A percentile compares a stretch with the other conserved stretches of the same genome.
Conservation (phyloP, 2,113 vertebrate species). For the Callipepla squamata region DNA sequence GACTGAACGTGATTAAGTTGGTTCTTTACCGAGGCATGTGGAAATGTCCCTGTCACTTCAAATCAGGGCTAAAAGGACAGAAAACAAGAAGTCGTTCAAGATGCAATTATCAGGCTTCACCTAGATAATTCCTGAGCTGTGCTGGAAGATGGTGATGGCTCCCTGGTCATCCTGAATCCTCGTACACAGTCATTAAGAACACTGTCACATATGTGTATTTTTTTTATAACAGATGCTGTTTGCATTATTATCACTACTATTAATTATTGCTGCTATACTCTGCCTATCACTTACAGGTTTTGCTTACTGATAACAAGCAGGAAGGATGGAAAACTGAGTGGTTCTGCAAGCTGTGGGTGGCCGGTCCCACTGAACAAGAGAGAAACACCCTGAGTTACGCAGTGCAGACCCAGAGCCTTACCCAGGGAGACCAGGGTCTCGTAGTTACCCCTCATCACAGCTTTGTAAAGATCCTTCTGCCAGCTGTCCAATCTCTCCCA, state of each 20-base stretch:
- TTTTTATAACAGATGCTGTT: fast-evolving
- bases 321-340: fast-evolving
- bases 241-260: fast-evolving
- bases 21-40: fast-evolving
- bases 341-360: too few relatives aligned
- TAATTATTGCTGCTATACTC: fast-evolving
- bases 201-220: fast-evolving
- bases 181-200: fast-evolving
- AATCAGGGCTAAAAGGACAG: fast-evolving
- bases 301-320: fast-evolving
- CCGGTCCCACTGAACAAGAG: fast-evolving
- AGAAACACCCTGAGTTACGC: background rate
- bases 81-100: too few relatives aligned
- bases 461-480: slow-evolving; percentile 81
- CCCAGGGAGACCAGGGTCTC: slow-evolving; percentile 78
- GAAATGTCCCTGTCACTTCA: background rate
- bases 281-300: fast-evolving
- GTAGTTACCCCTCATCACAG: slow-evolving; percentile 78
- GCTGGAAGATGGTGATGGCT: background rate
- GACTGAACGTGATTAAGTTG: fast-evolving
- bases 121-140: background rate
- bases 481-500: slow-evolving; percentile 74
- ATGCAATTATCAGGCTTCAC: background rate
- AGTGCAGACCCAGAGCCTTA: background rate
- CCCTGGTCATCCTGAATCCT: background rate